These are phyloP conservation scores for Larimichthys polyactis DNA, from an alignment of 2,113 vertebrate species.

Conservation along the genomic window DNA sequence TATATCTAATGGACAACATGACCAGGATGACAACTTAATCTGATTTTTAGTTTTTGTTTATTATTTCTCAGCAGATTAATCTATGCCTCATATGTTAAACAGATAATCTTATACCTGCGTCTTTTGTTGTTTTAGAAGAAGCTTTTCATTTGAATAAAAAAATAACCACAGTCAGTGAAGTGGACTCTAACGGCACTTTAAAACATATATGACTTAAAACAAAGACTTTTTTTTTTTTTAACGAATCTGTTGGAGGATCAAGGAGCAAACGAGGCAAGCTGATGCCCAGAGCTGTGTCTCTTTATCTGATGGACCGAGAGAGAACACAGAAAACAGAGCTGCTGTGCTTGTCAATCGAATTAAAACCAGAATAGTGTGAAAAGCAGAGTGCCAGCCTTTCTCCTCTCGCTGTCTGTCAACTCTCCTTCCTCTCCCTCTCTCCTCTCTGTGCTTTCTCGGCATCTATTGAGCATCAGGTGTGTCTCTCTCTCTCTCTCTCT, in stretches of 20 bases:
- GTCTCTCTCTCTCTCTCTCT: constrained; percentile 1
- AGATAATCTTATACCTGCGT: background rate
- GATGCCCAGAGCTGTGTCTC: background rate
- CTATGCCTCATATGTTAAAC: background rate
- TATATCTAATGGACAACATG: background rate
- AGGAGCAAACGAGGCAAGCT: background rate
- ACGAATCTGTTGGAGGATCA: background rate
- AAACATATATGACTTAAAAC: background rate
- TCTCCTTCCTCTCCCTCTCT: background rate
- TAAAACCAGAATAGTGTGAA: constrained; percentile 19
- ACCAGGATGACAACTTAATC: constrained; percentile 29
- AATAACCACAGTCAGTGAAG: background rate
- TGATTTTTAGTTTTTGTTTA: background rate
- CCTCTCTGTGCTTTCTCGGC: background rate
- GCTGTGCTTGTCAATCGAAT: constrained; percentile 12
- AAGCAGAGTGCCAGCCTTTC: background rate
- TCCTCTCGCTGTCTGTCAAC: constrained; percentile 21
- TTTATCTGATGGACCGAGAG: background rate
- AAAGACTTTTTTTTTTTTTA: background rate
- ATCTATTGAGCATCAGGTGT: constrained; percentile 55
- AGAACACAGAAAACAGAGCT: background rate
- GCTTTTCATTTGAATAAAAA: background rate
- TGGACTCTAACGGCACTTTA: background rate
- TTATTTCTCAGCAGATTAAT: constrained; percentile 4
- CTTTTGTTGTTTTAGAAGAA: background rate